Conservation (phyloP, 1,140 invertebrate genomes). For the Archegozetes longisetosus region DNA sequence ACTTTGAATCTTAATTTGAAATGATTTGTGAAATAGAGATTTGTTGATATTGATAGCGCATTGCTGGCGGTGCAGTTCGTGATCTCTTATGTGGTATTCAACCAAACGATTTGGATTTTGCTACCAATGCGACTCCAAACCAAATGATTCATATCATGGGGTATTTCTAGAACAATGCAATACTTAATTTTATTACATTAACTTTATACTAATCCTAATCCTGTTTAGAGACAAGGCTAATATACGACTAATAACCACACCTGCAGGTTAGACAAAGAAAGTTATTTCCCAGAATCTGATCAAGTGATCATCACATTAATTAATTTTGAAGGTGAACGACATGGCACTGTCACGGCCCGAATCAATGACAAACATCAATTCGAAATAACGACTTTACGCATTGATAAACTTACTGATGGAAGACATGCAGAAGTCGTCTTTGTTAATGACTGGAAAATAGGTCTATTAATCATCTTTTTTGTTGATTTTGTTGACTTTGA, state of each 20-base stretch:
- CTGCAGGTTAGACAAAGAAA: background rate
- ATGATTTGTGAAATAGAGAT: background rate
- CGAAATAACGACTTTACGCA: conserved; percentile 73
- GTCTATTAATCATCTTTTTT: background rate
- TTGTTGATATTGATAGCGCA: conserved; percentile 56
- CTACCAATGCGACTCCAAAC: conserved; percentile 84
- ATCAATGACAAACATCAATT: conserved; percentile 90
- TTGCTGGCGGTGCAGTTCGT: conserved; percentile 84
- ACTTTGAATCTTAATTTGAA: background rate
- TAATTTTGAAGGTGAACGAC: conserved; percentile 56
- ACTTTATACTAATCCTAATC: background rate
- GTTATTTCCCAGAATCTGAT: too few relatives aligned
- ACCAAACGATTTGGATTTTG: conserved; percentile 92
- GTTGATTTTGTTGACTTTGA: too few relatives aligned
- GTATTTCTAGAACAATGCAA: background rate
- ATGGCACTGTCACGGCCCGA: conserved; percentile 92
- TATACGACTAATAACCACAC: conserved; percentile 14
- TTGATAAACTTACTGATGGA: conserved; percentile 85
- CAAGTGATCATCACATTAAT: background rate
- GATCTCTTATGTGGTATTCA: conserved; percentile 73
- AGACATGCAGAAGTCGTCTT: conserved; percentile 69
- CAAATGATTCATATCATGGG: conserved; percentile 78
- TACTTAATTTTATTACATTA: background rate
- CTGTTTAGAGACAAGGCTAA: background rate
- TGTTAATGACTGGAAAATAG: conserved; percentile 23